Conservation (phyloP, 64 coral and sea anemone species). For the Stichodactyla mertensii region DNA sequence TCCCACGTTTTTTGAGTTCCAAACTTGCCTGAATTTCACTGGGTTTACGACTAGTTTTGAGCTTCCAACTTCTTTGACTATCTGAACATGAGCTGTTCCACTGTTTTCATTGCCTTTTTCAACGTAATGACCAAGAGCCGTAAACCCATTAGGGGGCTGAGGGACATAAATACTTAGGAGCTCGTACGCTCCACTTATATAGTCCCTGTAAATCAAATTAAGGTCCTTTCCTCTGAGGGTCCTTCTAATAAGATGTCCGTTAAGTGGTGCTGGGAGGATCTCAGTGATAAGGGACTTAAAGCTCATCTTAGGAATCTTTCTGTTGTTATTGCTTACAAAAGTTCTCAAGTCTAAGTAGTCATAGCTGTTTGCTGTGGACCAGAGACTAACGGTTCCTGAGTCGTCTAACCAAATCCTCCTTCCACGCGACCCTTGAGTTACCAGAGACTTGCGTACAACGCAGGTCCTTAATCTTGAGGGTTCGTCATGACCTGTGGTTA, state of each 20-base stretch:
- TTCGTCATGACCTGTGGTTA: slow-evolving; percentile 45
- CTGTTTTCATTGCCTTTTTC: slow-evolving; percentile 30
- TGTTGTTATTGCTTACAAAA: slow-evolving; percentile 46
- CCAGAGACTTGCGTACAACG: slow-evolving; percentile 45
- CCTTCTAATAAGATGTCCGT: slow-evolving; percentile 41
- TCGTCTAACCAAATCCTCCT: slow-evolving; percentile 59
- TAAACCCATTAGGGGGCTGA: slow-evolving; percentile 64
- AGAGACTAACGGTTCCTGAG: slow-evolving; percentile 41
- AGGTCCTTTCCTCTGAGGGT: slow-evolving; percentile 47
- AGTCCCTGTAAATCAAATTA: slow-evolving; percentile 47
- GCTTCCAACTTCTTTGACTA: slow-evolving; percentile 50
- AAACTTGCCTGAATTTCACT: slow-evolving; percentile 50
- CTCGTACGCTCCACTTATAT: slow-evolving; percentile 47
- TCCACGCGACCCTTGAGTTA: slow-evolving; percentile 37
- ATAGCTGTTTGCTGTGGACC: slow-evolving; percentile 41
- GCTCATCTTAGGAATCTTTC: neutral
- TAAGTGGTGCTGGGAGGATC: slow-evolving; percentile 50
- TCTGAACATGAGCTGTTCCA: slow-evolving; percentile 23
- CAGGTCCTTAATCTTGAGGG: slow-evolving; percentile 38
- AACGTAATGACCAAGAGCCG: slow-evolving; percentile 57
- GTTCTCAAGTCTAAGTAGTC: slow-evolving; percentile 39
- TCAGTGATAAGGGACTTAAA: slow-evolving; percentile 43
- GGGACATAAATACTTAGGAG: slow-evolving; percentile 68
- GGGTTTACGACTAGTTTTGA: slow-evolving; percentile 46
- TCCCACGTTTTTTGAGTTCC: slow-evolving; percentile 37